Evolutionary conservation across 2,797 vertebrate species (phyloP).

Genomic region (Falco columbarius): DNA sequence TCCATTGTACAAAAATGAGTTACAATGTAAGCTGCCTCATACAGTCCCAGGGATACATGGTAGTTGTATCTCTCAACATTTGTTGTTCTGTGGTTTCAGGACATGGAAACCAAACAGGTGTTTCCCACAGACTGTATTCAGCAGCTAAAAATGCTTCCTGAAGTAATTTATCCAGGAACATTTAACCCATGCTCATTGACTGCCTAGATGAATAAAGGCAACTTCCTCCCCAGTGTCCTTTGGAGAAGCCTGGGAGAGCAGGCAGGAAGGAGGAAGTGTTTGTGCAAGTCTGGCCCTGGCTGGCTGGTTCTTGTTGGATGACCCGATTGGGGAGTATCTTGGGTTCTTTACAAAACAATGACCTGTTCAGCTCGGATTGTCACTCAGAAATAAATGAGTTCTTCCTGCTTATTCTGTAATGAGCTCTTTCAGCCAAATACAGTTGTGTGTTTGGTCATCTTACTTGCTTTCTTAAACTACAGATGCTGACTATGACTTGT

Average conservation of each 20-base stretch:
- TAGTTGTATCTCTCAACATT: neutral
- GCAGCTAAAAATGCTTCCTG: constrained; percentile 32
- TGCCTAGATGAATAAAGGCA: neutral
- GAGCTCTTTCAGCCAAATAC: neutral
- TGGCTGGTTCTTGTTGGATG: neutral
- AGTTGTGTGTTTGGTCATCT: neutral
- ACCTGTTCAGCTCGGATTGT: accelerated
- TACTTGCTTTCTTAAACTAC: neutral
- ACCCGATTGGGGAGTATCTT: neutral
- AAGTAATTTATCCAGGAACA: neutral
- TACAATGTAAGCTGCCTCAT: accelerated
- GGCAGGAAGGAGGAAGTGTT: neutral
- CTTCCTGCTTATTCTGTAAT: accelerated
- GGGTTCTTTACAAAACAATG: neutral
- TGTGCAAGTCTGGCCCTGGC: neutral
- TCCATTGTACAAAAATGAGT: accelerated
- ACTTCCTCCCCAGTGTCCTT: neutral
- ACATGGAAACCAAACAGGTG: neutral
- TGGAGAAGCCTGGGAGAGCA: neutral
- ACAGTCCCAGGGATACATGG: neutral
- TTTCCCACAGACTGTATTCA: constrained; percentile 6
- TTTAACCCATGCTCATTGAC: neutral
- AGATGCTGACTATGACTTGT: accelerated
- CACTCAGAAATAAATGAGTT: neutral
- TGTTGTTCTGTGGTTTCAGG: neutral